Percentiles rank a stretch among this genome's conserved stretches.
Conservation (phyloP, 2,113 vertebrate species). For the Aleadryas rufinucha region DNA sequence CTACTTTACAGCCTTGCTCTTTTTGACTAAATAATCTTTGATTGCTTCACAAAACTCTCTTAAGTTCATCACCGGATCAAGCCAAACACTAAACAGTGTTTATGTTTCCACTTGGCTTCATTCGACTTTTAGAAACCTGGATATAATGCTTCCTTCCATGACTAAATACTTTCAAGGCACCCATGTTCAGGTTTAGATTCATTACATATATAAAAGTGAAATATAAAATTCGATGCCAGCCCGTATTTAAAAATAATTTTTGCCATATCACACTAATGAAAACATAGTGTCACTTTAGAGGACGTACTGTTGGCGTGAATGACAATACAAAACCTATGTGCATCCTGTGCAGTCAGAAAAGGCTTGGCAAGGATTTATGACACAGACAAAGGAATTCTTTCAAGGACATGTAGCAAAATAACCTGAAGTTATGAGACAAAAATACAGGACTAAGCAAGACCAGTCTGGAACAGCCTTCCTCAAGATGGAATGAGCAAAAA, state of each 20-base stretch:
- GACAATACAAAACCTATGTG: conserved; percentile 35
- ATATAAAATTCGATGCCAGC: not conserved
- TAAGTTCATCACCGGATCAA: not conserved
- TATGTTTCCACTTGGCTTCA: not conserved
- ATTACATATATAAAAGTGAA: not conserved
- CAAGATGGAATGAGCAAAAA: not conserved
- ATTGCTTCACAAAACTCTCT: conserved; percentile 7
- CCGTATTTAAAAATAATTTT: not conserved
- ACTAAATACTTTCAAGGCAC: not conserved
- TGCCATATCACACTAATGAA: conserved; percentile 8
- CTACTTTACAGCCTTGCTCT: not conserved
- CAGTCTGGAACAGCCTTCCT: not conserved
- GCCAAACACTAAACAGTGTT: not conserved
- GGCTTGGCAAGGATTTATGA: conserved; percentile 34
- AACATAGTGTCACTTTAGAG: not conserved
- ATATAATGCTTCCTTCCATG: not conserved
- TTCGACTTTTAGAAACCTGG: not conserved
- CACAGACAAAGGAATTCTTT: conserved; percentile 40
- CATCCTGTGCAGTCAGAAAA: conserved; percentile 27
- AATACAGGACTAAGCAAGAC: conserved; percentile 13
- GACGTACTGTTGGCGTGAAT: conserved; percentile 11
- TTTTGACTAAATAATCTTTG: conserved; percentile 13
- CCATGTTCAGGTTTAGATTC: not conserved
- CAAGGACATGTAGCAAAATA: conserved; percentile 50
- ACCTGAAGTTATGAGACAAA: conserved; percentile 15